Base-by-base conservation (phyloP, 2,797 vertebrate genomes). In the Lagodon rhomboides region DNA sequence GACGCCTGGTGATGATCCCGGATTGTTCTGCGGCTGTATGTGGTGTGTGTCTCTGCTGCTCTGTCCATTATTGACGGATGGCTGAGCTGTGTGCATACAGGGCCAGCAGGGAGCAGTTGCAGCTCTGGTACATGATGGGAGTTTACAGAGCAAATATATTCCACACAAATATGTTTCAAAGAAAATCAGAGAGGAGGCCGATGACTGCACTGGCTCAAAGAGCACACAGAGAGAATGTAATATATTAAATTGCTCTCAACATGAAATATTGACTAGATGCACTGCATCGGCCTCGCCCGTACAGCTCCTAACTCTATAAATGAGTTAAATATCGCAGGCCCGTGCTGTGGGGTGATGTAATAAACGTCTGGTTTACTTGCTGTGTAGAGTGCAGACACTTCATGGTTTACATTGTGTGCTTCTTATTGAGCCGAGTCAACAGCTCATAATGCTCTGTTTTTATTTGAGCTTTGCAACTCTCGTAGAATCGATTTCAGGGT, bases 261-360 rank as follows among this genome's bases (percentile, higher is more conserved):
- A 72, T 88, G 80, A 92, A 90, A 91, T 91, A 90, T 87, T 85
- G 82, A 87, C 84, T 72, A 75, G 82, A 62, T 75, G 82, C 82
- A 83, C 51, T 76, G 73, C 79, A 83, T 84, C 5, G 27, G 85
- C 86, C 82, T 12, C 85, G 77, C 69, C 62, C 68, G 17, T 46
- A 47, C 68, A 71, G 70, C 44, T 69, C 77, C 79, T 82, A 76
- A 80, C 79, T 85, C 85, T n/a, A 68, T 87, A 88, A 87, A 85
- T 76, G 75, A 85, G 84, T 82, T 64, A 85, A 82, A 86, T 80
- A 85, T 78, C 59, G 71, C 71, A 83, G 84, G 22, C 61, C 74
- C 75, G 80, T 56, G 80, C 80, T 85, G 70, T 60, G 79, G 55
- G 47, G 74, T 85, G 83, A 80, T 77, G 84, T 61, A 85, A 91